Base-by-base conservation (phyloP, 1,140 invertebrate genomes). In the Brachionus rubens region DNA sequence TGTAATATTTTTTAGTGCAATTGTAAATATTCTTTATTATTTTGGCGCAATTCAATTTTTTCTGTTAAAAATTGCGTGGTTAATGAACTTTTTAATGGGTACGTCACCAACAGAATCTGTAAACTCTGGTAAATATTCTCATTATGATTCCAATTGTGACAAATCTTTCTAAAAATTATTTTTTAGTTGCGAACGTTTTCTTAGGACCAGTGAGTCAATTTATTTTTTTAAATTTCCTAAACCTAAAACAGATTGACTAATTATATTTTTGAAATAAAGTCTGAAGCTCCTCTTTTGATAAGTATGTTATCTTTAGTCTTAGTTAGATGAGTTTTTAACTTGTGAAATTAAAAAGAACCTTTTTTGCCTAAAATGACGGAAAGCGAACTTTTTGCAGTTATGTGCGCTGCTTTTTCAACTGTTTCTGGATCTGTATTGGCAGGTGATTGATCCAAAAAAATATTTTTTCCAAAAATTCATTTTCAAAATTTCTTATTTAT, bases 321-420 rank as follows among this genome's bases (percentile, higher is more conserved):
- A n/a, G n/a, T n/a, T n/a, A n/a, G n/a, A n/a, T n/a, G n/a, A n/a
- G n/a, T n/a, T n/a, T n/a, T n/a, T n/a, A n/a, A n/a, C n/a, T n/a
- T n/a, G n/a, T n/a, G n/a, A n/a, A n/a, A n/a, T n/a, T n/a, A n/a
- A n/a, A n/a, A 40, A 52, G 89, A 59, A 30, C 72, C 72, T 24
- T 76, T 76, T 48, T 48, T 76, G 30, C 26, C 72, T 14, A 54
- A 56, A 76, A 76, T 76, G 72, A 76, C 72, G 5, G 41, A 59
- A 72, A 54, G 93, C 0, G 95, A 98, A 85, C 83, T 98, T 0
- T 93, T 96, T 82, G 90, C 94, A 0, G 87, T 98, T 14, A 92
- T 97, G 91, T 89, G 91, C 4, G 92, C 91, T 0, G 95, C 94
- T 10, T 96, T 97, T 84, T 91, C 94, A 0, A 95, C 94, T 7